Evolutionary conservation across 1,140 invertebrate species (phyloP), one percentile per base, ranked within the genome.

Genomic region (Coenobita brevimanus): DNA sequence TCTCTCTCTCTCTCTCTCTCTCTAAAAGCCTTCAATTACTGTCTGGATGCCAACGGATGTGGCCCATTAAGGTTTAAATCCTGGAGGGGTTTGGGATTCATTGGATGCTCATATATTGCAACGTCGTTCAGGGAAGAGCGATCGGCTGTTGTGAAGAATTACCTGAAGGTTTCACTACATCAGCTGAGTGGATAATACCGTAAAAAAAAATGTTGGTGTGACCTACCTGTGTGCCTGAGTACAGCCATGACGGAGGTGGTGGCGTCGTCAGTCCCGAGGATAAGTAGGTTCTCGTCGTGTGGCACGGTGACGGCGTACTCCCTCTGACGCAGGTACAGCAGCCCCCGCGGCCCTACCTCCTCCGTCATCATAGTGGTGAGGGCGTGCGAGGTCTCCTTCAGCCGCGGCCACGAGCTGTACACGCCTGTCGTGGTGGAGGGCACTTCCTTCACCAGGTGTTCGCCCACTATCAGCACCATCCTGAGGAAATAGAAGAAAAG

Each of bases 231-330:
- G 95, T 98, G 97, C 92, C 97, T 95, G 43, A 98, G 94, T 79
- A 98, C 95, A 69, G 97, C 95, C 91, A 97, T 97, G 91, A 97
- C 96, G 93, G 97, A 99, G 80, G 97, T 98, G 89, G 98, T 98
- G 90, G 96, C 96, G 93, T 98, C 97, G 92, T 99, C 98, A 87
- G 97, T 97, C 82, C 98, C 98, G 82, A 99, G 94, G 89, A 98
- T 96, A 92, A 93, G 96, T 60, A 98, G 95, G 92, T 97, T 97
- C 94, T 97, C 98, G 93, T 99, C 97, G 92, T 97, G 96, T 33
- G 97, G 97, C 64, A 96, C 94, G 3, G 97, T 97, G 17, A 96
- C 96, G 13, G 97, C 98, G 93, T 97, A 95, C 93, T 99, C 98
- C 91, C 97, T 93, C 92, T 98, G 97, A 67, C 94, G 95, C 1